These are phyloP conservation scores for Stenchaetothrips biformis DNA, from an alignment of 2,888 invertebrate genomes.

Conservation along the genomic window DNA sequence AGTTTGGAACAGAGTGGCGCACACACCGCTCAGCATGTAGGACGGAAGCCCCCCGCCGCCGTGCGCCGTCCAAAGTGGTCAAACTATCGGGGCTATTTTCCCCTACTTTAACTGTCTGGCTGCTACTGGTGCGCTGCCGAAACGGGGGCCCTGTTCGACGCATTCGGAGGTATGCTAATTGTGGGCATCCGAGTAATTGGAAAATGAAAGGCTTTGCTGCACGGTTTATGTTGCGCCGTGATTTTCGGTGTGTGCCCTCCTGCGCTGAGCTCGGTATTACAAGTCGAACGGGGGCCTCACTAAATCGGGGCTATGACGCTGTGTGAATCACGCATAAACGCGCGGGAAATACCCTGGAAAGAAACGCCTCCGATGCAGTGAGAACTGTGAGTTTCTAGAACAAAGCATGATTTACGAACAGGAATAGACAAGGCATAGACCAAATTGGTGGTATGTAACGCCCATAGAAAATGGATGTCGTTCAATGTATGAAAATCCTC, in stretches of 20 bases:
- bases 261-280: no score
- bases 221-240: conserved; percentile 4
- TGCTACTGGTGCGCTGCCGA: neutral
- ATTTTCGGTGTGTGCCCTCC: neutral
- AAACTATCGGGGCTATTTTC: neutral
- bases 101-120: conserved; percentile 9
- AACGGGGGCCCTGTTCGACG: neutral
- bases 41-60: neutral
- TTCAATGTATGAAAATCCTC: no score
- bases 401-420: no score
- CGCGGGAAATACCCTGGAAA: no score
- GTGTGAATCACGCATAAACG: no score
- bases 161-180: neutral
- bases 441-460: no score
- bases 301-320: no score
- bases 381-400: no score
- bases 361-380: no score
- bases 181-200: conserved; percentile 4
- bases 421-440: no score
- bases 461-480: no score
- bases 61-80: neutral
- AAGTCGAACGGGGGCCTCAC: no score
- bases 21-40: neutral
- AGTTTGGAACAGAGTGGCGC: neutral
- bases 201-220: conserved; percentile 7